Conservation (phyloP, 1,140 invertebrate species). For the Thereuonema tuberculata region DNA sequence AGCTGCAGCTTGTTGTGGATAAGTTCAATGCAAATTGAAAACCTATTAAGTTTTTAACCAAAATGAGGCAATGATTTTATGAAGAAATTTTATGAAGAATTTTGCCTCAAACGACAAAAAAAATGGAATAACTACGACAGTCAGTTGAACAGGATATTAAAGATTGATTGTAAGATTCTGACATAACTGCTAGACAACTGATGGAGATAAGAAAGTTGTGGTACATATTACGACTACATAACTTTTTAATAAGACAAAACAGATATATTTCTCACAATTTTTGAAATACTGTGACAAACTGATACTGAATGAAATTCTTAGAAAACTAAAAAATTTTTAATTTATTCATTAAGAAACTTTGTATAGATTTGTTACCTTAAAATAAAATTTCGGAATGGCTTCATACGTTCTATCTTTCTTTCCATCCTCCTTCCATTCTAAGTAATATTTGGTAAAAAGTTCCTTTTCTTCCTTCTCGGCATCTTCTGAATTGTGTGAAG, state of each 20-base stretch:
- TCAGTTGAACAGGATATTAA: too few relatives aligned
- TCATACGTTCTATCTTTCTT: conserved; percentile 21
- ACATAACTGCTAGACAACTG: conserved; percentile 54
- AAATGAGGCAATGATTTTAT: too few relatives aligned
- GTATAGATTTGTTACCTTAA: conserved; percentile 34
- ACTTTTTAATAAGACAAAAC: conserved; percentile 7
- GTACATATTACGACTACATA: not conserved
- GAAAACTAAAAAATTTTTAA: not conserved
- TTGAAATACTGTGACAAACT: not conserved
- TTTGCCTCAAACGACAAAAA: too few relatives aligned
- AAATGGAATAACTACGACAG: too few relatives aligned
- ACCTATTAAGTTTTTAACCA: too few relatives aligned
- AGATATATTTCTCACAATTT: conserved; percentile 5
- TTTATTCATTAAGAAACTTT: not conserved
- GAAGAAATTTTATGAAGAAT: too few relatives aligned
- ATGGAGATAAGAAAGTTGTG: conserved; percentile 13
- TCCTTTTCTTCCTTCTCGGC: conserved; percentile 35
- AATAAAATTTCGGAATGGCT: conserved; percentile 60
- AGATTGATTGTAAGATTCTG: too few relatives aligned
- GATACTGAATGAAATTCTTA: not conserved
- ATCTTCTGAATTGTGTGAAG: too few relatives aligned
- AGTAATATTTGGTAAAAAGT: conserved; percentile 40
- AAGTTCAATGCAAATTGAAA: too few relatives aligned
- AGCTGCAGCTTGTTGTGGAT: too few relatives aligned
- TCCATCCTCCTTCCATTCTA: conserved; percentile 39